Evolutionary conservation across 2,113 vertebrate species (phyloP).

Genomic region (Actenoides lindsayi): DNA sequence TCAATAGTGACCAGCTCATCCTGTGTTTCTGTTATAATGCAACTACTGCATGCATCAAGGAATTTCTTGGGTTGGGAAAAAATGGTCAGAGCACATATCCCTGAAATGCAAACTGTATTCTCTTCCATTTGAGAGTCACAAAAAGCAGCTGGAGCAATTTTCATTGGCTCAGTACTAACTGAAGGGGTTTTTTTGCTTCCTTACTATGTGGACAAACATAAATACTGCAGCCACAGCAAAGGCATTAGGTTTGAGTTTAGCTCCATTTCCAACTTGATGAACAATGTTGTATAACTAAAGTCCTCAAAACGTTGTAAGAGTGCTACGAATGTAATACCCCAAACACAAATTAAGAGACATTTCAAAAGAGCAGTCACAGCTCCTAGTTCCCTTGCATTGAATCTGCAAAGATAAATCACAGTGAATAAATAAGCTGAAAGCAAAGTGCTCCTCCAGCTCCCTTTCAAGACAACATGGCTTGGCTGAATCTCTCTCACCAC

Average conservation of each 20-base stretch:
- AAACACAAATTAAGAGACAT: background rate
- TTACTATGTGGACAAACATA: rapidly evolving
- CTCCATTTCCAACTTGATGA: background rate
- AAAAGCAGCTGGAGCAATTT: background rate
- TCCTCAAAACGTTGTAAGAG: background rate
- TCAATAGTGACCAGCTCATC: background rate
- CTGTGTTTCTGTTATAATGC: background rate
- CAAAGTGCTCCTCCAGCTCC: background rate
- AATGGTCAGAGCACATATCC: rapidly evolving
- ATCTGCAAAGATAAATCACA: background rate
- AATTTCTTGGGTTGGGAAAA: background rate
- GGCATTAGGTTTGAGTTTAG: background rate
- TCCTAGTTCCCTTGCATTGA: background rate
- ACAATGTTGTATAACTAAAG: background rate
- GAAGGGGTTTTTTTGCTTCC: background rate
- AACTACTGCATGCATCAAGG: background rate
- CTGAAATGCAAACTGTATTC: background rate
- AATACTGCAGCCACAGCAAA: background rate
- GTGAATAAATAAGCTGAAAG: background rate
- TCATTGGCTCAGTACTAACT: background rate
- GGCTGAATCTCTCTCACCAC: background rate
- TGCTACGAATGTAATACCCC: no score
- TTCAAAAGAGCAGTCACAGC: background rate
- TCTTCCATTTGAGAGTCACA: background rate
- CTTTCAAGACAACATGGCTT: background rate